Conservation (phyloP, 2,888 invertebrate genomes). For the Molorchus minor region DNA sequence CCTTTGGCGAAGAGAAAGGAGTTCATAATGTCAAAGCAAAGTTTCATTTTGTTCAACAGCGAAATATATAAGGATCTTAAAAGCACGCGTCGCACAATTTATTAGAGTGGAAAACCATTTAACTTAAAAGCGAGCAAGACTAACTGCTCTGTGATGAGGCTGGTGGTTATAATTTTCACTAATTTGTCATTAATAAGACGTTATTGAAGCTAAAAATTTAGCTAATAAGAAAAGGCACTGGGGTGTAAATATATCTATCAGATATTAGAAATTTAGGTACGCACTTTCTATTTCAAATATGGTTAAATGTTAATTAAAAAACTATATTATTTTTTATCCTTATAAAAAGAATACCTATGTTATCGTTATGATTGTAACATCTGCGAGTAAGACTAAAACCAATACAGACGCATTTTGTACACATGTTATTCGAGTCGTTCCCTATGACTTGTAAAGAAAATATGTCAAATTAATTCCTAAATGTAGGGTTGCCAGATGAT, state of each 20-base stretch:
- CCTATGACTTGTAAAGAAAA: too few species aligned
- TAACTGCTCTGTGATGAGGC: conserved; percentile 40
- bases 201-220: conserved; percentile 40
- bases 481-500: too few species aligned
- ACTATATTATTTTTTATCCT: too few species aligned
- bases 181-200: conserved; percentile 45
- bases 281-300: too few species aligned
- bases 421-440: too few species aligned
- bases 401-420: too few species aligned
- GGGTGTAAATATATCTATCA: conserved; percentile 5
- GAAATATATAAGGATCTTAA: conserved; percentile 56
- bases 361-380: too few species aligned
- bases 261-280: conserved; percentile 4
- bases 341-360: too few species aligned
- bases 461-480: too few species aligned
- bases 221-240: conserved; percentile 28
- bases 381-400: too few species aligned
- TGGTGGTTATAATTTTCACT: conserved; percentile 44
- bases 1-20: conserved; percentile 59
- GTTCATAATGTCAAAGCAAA: conserved; percentile 63
- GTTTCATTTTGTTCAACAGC: conserved; percentile 59
- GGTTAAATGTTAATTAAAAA: too few species aligned
- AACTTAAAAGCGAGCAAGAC: conserved; percentile 46
- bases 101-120: conserved; percentile 51
- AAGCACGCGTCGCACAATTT: conserved; percentile 48